Conservation (phyloP, 2,888 invertebrate genomes). For the Cryptus viduatorius region DNA sequence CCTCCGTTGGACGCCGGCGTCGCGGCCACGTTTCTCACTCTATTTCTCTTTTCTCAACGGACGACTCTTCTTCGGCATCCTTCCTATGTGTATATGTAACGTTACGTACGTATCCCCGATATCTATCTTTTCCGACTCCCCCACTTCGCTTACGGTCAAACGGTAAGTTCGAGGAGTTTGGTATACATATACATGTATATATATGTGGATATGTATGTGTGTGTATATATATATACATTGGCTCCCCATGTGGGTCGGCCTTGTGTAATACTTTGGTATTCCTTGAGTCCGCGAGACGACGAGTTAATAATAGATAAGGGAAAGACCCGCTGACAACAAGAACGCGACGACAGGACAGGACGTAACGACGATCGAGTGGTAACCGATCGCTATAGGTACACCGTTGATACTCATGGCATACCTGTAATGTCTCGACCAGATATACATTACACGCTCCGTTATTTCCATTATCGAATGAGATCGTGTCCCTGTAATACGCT, state of each 20-base stretch:
- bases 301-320: conserved; percentile 72
- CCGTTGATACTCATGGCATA: conserved; percentile 18
- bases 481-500: conserved; percentile 58
- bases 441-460: conserved; percentile 65
- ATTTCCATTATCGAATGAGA: conserved; percentile 70
- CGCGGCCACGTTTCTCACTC: conserved; percentile 51
- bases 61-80: conserved; percentile 29
- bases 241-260: conserved; percentile 69
- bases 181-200: conserved; percentile 1
- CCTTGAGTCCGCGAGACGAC: conserved; percentile 66
- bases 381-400: background rate
- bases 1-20: conserved; percentile 50
- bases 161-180: conserved; percentile 56
- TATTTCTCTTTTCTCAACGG: conserved; percentile 38
- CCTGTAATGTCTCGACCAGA: conserved; percentile 55
- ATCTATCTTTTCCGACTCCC: conserved; percentile 45
- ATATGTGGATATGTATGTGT: conserved; percentile 15
- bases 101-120: conserved; percentile 29
- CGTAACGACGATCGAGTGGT: conserved; percentile 17
- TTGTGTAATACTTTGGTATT: conserved; percentile 71
- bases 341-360: conserved; percentile 30
- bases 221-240: background rate
- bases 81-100: conserved; percentile 3
- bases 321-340: conserved; percentile 47
- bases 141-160: conserved; percentile 49